Evolutionary conservation across 1,140 invertebrate genomes (phyloP), one percentile per base, ranked within the genome.

Genomic region (Ditylenchus dipsaci): DNA sequence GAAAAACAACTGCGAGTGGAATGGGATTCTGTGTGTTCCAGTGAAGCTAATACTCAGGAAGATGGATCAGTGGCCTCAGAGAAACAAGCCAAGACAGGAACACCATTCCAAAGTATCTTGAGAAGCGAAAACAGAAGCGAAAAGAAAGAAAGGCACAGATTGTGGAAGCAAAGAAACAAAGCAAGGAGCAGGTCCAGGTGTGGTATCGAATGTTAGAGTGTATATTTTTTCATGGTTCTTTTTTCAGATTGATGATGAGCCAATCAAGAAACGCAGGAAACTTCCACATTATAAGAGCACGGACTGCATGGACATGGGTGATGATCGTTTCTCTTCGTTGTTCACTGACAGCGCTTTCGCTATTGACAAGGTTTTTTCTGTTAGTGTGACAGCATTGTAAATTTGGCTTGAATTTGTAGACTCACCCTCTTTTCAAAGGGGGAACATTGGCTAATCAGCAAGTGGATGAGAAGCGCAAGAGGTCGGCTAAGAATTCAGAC

Each of bases 261-360:
- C 8, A 11, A 67, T 29, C 27, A 61, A 26, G 49, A 69, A 61
- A 58, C 13, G 64, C 68, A 43, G 19, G 47, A 58, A 38, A 38
- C 33, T 38, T 38, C 33, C 33, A 38, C 3, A 11, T 11, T 33
- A n/a, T n/a, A 30, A 17, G 13, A 26, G 29, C 30, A 21, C 59
- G 15, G 73, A 43, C 30, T 72, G 91, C 85, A 85, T 93, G 33
- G 86, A 95, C 84, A 84, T 91, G 0, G 82, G 88, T 38, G 93
- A 96, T 86, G 76, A 88, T 15, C 86, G 93, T 78, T 81, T 81
- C 65, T 38, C 65, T 8, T 75, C 79, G 19, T 65, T 81, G 1
- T 81, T 83, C 63, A 75, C 74, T 30, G 69, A 76, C 56, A 79
- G 76, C 64, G 76, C 72, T 21, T 81, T 82, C 59, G 73, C 78